These are phyloP conservation scores for Drosophila picticornis DNA, from an alignment of 2,888 invertebrate species.

Conservation along the genomic window DNA sequence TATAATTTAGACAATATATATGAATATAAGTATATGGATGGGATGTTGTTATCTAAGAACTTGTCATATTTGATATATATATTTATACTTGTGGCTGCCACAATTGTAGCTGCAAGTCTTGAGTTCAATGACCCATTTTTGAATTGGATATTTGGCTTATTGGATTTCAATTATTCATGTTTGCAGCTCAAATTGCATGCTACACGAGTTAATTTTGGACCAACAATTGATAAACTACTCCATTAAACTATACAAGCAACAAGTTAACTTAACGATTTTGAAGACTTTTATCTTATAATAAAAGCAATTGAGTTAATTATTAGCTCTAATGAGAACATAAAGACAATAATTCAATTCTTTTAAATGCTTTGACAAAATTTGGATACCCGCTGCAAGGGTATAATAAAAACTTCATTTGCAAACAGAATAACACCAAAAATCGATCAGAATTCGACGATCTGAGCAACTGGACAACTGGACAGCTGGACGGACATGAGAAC, in stretches of 20 bases:
- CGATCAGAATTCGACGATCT: constrained; percentile 44
- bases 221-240: constrained; percentile 3
- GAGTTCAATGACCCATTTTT: constrained; percentile 42
- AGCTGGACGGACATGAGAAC: constrained; percentile 8
- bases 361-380: neutral
- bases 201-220: constrained; percentile 22
- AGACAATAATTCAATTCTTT: neutral
- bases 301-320: neutral
- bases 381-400: constrained; percentile 15
- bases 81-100: neutral
- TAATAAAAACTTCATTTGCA: constrained; percentile 26
- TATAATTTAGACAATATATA: neutral
- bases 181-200: constrained; percentile 18
- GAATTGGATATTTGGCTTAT: constrained; percentile 30
- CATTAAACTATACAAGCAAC: neutral
- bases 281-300: neutral
- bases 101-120: neutral
- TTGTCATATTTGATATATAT: neutral
- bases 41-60: neutral
- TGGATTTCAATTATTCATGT: constrained; percentile 36
- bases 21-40: neutral
- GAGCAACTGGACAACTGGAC: constrained; percentile 43
- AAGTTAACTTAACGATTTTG: neutral
- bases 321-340: neutral
- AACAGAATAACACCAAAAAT: constrained; percentile 58